A percentile compares a stretch with the other conserved stretches of the same genome.
Evolutionary conservation across 2,113 vertebrate genomes (phyloP).

Genomic region (Brachyhypopomus gauderio): DNA sequence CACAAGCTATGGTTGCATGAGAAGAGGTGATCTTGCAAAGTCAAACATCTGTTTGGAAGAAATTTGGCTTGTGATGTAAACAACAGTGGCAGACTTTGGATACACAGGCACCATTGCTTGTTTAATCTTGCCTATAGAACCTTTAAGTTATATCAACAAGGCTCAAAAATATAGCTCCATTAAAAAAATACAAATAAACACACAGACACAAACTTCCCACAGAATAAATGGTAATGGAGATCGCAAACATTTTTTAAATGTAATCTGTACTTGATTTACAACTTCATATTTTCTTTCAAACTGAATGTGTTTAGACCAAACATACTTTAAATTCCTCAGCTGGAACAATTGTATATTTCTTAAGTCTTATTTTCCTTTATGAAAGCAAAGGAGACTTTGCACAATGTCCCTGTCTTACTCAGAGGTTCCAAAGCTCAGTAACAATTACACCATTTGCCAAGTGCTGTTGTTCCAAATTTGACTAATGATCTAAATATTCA

Average conservation of each 20-base stretch:
- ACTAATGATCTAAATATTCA: conserved; percentile 55
- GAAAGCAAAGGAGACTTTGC: conserved; percentile 56
- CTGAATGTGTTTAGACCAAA: not conserved
- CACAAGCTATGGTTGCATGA: not conserved
- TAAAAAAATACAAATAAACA: not conserved
- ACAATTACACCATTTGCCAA: conserved; percentile 48
- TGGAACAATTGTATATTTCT: conserved; percentile 19
- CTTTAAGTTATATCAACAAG: not conserved
- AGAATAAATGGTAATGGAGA: not conserved
- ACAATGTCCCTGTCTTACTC: conserved; percentile 66
- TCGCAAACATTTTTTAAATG: not conserved
- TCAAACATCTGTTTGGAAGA: conserved; percentile 7
- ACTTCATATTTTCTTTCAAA: not conserved
- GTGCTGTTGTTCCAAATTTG: conserved; percentile 57
- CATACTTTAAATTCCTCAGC: conserved; percentile 2
- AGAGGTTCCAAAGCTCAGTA: conserved; percentile 46
- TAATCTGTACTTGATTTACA: not conserved
- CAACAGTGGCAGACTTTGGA: conserved; percentile 4
- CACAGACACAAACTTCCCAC: not conserved
- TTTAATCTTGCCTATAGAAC: not conserved
- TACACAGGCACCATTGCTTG: conserved; percentile 5
- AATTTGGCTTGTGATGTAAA: not conserved
- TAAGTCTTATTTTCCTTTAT: conserved; percentile 59
- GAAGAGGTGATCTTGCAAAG: not conserved
- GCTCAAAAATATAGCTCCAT: not conserved